These are phyloP conservation scores for Ondatra zibethicus DNA, from an alignment of 2,113 vertebrate genomes.

Conservation along the genomic window DNA sequence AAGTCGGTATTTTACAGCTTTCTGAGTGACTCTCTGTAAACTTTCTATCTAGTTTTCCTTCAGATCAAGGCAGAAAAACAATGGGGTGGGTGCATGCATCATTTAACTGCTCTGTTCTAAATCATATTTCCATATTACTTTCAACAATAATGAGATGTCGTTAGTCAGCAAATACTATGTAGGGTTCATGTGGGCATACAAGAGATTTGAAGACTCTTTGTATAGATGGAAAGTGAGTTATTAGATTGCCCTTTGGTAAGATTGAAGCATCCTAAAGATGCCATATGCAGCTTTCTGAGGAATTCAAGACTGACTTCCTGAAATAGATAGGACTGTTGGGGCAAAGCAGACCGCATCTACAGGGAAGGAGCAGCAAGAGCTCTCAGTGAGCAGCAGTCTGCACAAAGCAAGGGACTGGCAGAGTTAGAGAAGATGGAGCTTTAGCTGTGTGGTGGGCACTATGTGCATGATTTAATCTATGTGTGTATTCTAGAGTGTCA, in stretches of 20 bases:
- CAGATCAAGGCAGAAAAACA: neutral
- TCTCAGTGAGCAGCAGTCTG: neutral
- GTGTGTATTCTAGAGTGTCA: neutral
- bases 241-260: neutral
- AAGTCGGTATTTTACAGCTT: neutral
- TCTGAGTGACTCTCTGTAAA: neutral
- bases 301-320: neutral
- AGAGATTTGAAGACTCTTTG: neutral
- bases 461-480: neutral
- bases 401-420: neutral
- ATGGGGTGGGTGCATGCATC: neutral
- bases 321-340: neutral
- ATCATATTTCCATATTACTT: neutral
- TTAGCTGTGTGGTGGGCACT: neutral
- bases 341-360: neutral
- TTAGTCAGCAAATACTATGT: neutral
- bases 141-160: neutral
- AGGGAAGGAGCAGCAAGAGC: neutral
- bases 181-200: constrained; percentile 6
- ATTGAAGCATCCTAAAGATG: neutral
- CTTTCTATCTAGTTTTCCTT: neutral
- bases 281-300: neutral
- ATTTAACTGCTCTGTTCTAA: neutral
- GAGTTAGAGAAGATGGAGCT: neutral
- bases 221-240: neutral